phyloP scores from a whole-genome alignment of 2,797 vertebrate species.

The Corythornis leucogaster region DNA sequence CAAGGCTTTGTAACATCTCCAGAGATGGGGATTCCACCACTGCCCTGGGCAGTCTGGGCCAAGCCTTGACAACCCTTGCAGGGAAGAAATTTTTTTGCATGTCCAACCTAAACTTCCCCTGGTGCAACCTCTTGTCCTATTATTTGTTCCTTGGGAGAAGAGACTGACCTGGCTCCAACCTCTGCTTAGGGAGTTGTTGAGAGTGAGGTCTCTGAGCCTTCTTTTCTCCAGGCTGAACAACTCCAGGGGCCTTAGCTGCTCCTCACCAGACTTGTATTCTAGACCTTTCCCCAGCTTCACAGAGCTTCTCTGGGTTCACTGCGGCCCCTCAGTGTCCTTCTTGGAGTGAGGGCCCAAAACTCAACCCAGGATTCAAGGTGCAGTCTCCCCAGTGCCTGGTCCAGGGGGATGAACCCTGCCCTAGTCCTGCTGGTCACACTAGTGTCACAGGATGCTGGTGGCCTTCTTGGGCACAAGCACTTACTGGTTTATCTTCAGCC shows the following conservation, averaged over 20 bases:
- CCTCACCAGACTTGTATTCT: not conserved
- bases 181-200: not conserved
- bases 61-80: not conserved
- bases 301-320: not conserved
- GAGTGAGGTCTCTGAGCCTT: not conserved
- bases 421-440: not conserved
- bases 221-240: not conserved
- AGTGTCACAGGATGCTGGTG: not conserved
- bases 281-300: not conserved
- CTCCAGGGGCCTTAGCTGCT: not conserved
- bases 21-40: not conserved
- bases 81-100: not conserved
- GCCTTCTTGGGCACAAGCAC: not conserved
- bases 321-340: not conserved
- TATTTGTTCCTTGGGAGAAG: not conserved
- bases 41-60: not conserved
- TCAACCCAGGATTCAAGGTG: not conserved
- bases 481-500: not conserved
- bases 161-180: not conserved
- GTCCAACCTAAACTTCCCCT: not conserved
- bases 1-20: not conserved
- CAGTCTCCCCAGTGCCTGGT: not conserved
- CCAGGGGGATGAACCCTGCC: not conserved
- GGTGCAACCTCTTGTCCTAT: not conserved
- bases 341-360: not conserved